These are phyloP conservation scores for Podargus strigoides DNA, from an alignment of 2,797 vertebrate species.

Conservation along the genomic window DNA sequence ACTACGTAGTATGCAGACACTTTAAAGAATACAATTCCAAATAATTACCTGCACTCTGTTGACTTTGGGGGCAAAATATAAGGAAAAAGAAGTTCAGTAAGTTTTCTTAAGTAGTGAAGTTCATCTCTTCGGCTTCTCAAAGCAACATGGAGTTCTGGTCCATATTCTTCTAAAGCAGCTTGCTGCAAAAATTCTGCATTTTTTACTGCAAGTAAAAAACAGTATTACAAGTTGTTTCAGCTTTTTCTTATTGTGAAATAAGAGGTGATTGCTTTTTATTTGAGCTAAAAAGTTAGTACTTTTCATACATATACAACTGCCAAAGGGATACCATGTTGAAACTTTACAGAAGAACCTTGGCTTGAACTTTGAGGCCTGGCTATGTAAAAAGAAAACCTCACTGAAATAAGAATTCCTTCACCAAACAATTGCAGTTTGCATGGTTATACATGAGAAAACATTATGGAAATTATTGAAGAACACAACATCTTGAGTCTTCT, in stretches of 20 bases:
- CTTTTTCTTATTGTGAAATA: neutral
- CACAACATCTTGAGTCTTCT: neutral
- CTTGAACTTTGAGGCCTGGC: neutral
- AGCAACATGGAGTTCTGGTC: constrained; percentile 86
- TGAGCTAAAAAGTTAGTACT: neutral
- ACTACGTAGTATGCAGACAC: neutral
- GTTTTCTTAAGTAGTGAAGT: constrained; percentile 88
- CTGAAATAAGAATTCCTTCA: neutral
- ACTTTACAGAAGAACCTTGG: neutral
- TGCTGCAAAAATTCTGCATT: constrained; percentile 84
- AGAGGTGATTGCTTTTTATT: neutral
- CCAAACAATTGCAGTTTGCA: neutral
- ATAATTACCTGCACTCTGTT: constrained; percentile 87
- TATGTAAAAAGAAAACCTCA: neutral
- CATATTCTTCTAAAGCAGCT: constrained; percentile 88
- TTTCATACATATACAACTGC: neutral
- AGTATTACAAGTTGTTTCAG: neutral
- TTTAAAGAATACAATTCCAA: neutral
- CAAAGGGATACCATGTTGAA: neutral
- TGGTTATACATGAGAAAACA: too few relatives aligned
- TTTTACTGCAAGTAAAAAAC: constrained; percentile 79
- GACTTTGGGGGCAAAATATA: constrained; percentile 91
- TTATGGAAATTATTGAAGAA: neutral
- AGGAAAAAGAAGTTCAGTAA: constrained; percentile 89
- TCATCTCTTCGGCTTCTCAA: constrained; percentile 87